Conservation (phyloP, 2,113 vertebrate genomes). For the Euleptes europaea region DNA sequence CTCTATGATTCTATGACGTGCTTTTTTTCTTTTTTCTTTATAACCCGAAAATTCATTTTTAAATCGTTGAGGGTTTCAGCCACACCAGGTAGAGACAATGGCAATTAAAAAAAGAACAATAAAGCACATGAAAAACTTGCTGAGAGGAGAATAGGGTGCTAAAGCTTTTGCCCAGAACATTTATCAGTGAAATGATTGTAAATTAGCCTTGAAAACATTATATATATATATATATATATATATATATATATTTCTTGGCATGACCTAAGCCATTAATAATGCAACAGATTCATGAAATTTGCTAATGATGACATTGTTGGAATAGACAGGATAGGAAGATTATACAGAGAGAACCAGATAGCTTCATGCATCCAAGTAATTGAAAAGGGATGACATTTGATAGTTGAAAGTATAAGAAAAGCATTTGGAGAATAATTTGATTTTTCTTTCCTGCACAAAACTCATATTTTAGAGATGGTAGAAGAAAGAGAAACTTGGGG, state of each 20-base stretch:
- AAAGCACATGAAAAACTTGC: not conserved
- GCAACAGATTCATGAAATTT: slow-evolving; percentile 1
- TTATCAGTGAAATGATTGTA: not conserved
- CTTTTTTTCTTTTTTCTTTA: no score
- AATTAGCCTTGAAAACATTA: not conserved
- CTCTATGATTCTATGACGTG: no score
- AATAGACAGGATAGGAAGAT: not conserved
- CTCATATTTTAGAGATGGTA: not conserved
- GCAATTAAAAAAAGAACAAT: not conserved
- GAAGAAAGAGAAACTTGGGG: not conserved
- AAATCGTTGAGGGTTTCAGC: not conserved
- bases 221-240: no score
- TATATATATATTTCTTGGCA: not conserved
- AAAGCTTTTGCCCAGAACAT: not conserved
- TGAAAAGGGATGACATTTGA: slow-evolving; percentile 8
- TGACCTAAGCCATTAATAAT: not conserved
- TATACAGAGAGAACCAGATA: not conserved
- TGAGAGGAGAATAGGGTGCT: not conserved
- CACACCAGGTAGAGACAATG: not conserved
- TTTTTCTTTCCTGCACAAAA: not conserved
- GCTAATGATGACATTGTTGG: not conserved
- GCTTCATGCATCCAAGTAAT: not conserved
- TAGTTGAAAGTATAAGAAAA: not conserved
- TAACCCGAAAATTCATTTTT: no score
- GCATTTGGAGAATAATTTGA: not conserved